A percentile compares a stretch with the other conserved stretches of the same genome.
Evolutionary conservation across 2,888 invertebrate species (phyloP).

Genomic region (Agapetus fuscipes): DNA sequence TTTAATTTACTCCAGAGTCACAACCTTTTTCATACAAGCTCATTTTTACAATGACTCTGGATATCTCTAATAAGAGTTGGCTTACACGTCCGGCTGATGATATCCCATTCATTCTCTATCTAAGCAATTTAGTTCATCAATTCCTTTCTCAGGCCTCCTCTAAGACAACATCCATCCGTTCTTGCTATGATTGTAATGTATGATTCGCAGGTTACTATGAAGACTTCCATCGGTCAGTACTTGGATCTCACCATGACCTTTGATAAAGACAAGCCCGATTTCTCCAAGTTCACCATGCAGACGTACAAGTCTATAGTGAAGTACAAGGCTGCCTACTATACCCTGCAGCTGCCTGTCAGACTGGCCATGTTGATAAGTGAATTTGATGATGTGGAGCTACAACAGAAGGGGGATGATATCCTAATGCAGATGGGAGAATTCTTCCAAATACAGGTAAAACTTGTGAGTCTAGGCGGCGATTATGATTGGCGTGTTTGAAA

Average conservation of each 20-base stretch:
- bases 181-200: no score
- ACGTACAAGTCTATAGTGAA: constrained; percentile 80
- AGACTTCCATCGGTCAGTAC: constrained; percentile 74
- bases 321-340: constrained; percentile 90
- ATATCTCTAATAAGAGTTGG: no score
- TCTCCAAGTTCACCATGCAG: constrained; percentile 72
- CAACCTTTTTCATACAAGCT: no score
- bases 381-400: constrained; percentile 66
- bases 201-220: constrained; percentile 48
- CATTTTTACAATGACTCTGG: no score
- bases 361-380: constrained; percentile 81
- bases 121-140: no score
- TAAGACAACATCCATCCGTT: no score
- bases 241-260: constrained; percentile 68
- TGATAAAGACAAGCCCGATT: constrained; percentile 51
- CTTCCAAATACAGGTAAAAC: constrained; percentile 90
- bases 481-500: no score
- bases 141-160: no score
- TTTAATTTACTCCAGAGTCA: no score
- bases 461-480: no score
- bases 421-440: constrained; percentile 89
- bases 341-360: constrained; percentile 87
- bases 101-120: no score
- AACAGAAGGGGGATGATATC: constrained; percentile 77
- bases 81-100: no score